Percentiles rank a stretch among this genome's conserved stretches.
phyloP scores from a whole-genome alignment of 2,797 vertebrate species.

The Gila robusta region DNA sequence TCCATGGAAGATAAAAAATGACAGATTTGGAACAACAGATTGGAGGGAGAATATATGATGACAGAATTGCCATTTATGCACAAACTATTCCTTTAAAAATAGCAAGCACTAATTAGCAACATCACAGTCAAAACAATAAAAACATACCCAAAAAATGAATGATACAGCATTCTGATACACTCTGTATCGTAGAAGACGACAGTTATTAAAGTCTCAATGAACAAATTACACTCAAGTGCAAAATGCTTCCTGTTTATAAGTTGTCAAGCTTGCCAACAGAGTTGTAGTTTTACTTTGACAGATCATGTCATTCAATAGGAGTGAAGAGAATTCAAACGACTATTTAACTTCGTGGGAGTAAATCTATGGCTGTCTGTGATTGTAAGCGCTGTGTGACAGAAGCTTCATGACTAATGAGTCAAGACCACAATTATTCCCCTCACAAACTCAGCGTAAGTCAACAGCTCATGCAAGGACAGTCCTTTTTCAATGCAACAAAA shows the following conservation, averaged over 20 bases:
- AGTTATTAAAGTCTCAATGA: background rate
- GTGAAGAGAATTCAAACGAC: background rate
- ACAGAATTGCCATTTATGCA: background rate
- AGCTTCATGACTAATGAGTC: conserved; percentile 18
- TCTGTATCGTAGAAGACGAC: background rate
- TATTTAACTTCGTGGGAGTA: background rate
- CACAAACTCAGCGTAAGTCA: conserved; percentile 1
- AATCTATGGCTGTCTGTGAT: conserved; percentile 21
- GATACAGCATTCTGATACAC: background rate
- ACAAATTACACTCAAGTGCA: background rate
- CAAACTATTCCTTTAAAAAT: conserved; percentile 9
- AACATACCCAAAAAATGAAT: background rate
- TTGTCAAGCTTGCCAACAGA: conserved; percentile 9
- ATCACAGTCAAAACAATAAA: conserved; percentile 5
- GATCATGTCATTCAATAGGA: conserved; percentile 10
- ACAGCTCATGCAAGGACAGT: conserved; percentile 2
- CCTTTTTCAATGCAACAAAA: background rate
- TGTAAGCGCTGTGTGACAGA: conserved; percentile 7
- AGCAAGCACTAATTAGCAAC: conserved; percentile 15
- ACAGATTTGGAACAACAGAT: background rate
- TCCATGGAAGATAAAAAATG: background rate
- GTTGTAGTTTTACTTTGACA: conserved; percentile 5
- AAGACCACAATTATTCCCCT: conserved; percentile 35
- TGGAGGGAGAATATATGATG: background rate
- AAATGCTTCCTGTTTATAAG: conserved; percentile 30